Conservation (phyloP, 1,140 invertebrate species). For the Prorops nasuta region DNA sequence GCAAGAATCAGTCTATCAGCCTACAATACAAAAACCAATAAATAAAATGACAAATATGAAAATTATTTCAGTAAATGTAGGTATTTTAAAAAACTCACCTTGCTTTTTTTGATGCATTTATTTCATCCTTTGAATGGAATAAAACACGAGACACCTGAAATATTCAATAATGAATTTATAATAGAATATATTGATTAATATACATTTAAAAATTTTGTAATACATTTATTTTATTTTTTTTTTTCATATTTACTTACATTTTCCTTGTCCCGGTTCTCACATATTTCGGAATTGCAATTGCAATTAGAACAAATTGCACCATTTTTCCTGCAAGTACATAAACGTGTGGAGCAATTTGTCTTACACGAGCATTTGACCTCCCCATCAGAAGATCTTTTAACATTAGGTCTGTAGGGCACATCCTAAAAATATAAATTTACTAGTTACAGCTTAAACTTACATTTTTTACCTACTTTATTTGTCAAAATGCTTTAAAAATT, state of each 20-base stretch:
- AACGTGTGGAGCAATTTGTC: constrained; percentile 58
- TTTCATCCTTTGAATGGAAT: constrained; percentile 18
- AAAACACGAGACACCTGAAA: constrained; percentile 25
- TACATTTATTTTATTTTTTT: no score
- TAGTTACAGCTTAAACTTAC: constrained; percentile 29
- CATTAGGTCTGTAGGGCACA: no score
- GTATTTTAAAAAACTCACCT: not conserved
- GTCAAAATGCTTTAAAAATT: constrained; percentile 10
- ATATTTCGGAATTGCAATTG: constrained; percentile 56
- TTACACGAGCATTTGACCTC: constrained; percentile 62
- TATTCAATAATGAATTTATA: constrained; percentile 2
- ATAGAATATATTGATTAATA: constrained; percentile 3
- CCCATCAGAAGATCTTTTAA: constrained; percentile 58
- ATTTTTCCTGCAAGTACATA: constrained; percentile 62
- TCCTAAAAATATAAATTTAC: constrained; percentile 9
- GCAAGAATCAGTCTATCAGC: no score
- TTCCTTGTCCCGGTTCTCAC: constrained; percentile 50
- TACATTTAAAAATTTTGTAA: not conserved
- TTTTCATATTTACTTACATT: no score
- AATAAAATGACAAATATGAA: not conserved
- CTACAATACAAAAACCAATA: no score
- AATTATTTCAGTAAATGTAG: constrained; percentile 11
- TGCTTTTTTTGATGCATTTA: constrained; percentile 1
- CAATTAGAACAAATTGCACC: constrained; percentile 54
- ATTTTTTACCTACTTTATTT: not conserved